Base-by-base conservation (phyloP, 2,113 vertebrate genomes). In the Hippoglossus stenolepis region DNA sequence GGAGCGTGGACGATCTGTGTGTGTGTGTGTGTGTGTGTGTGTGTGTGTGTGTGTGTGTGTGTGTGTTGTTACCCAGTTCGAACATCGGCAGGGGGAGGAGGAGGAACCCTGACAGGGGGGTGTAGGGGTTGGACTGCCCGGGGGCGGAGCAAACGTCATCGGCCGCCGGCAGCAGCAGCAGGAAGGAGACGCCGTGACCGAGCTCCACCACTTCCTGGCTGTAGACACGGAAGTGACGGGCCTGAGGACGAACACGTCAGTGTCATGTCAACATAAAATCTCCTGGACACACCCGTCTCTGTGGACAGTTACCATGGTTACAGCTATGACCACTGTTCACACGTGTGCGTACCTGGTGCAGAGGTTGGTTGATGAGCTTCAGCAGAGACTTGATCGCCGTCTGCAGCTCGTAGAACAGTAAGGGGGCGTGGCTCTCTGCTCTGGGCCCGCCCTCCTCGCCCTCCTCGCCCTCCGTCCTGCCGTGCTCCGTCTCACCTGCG, bases 81-180 rank as follows among this genome's bases (percentile, higher is more conserved):
- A 99, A 99, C 97, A 98, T 99, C 95, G 98, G 97, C 95, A 99
- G 96, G 82, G 98, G 98, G 90, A 99, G 96, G 95, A 98, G 96
- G 88, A 99, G 97, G 95, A 98, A 99, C 83, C 97, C 96, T 73
- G 97, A 96, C 93, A 97, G 96, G 38, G 93, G 95, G 88, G 95
- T 96, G 96, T 97, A 97, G 91, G 96, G 96, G 95, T 97, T 98
- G 95, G 95, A 95, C 96, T 99, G 97, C 93, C 98, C 97, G 67
- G 98, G 97, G 94, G 97, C 97, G 88, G 97, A 97, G 94, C 98
- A 99, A 88, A 99, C 97, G 59, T 97, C 95, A 89, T 99, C 97
- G 84, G 97, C 96, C 82, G 97, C 93, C 17, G 97, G 97, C 89
- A 99, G 95, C 94, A 99, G 94, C 93, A 99, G 96, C 96, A 99